Evolutionary conservation across 2,888 invertebrate genomes (phyloP).

Genomic region (Drosophila recens): DNA sequence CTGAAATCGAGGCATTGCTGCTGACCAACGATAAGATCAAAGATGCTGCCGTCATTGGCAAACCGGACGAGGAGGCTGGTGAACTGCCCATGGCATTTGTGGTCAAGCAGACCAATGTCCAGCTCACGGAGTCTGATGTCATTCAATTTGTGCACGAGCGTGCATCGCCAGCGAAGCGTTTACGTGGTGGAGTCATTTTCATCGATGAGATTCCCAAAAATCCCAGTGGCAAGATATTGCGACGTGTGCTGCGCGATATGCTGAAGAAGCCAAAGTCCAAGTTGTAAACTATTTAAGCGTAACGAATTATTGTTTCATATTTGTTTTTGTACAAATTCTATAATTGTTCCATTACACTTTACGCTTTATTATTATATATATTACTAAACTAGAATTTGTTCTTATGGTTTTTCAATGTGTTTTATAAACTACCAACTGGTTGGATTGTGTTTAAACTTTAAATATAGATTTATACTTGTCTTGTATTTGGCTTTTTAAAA

Average conservation of each 20-base stretch:
- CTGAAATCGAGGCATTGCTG: constrained; percentile 93
- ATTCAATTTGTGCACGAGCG: constrained; percentile 86
- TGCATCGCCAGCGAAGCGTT: constrained; percentile 90
- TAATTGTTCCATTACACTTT: constrained; percentile 49
- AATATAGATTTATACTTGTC: constrained; percentile 31
- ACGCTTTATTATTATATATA: constrained; percentile 69
- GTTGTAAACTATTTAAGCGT: constrained; percentile 70
- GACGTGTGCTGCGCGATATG: constrained; percentile 86
- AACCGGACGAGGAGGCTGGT: constrained; percentile 90
- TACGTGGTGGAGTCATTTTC: constrained; percentile 91
- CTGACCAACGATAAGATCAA: constrained; percentile 89
- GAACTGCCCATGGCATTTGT: constrained; percentile 92
- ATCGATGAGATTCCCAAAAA: constrained; percentile 91
- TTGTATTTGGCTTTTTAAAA: constrained; percentile 71
- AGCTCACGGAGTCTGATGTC: constrained; percentile 87
- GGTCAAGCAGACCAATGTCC: constrained; percentile 87
- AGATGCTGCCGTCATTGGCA: constrained; percentile 93
- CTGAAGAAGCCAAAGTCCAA: constrained; percentile 83
- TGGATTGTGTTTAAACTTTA: constrained; percentile 61
- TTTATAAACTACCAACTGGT: constrained; percentile 76
- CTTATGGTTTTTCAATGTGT: constrained; percentile 49
- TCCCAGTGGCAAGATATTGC: constrained; percentile 91
- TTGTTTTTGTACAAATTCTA: constrained; percentile 57
- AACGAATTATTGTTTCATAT: neutral
- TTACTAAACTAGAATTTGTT: constrained; percentile 71